These are phyloP conservation scores for Pholis gunnellus DNA, from an alignment of 2,113 vertebrate genomes.

Conservation along the genomic window DNA sequence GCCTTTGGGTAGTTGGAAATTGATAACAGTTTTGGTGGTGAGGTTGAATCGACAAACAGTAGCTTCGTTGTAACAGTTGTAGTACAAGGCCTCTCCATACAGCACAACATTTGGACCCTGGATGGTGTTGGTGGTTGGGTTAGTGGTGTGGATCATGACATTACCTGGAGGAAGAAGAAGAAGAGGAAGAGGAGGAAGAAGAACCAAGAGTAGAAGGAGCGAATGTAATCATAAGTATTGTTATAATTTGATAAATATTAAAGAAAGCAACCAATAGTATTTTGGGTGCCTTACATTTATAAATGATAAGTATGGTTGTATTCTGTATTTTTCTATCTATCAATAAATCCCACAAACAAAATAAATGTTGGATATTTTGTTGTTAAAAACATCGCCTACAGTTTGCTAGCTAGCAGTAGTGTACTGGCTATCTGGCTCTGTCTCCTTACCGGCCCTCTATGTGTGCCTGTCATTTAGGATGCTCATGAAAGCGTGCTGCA, in stretches of 20 bases:
- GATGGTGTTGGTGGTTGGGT: constrained; percentile 83
- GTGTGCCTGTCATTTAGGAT: too few species aligned
- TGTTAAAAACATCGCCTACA: too few species aligned
- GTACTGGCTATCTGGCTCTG: too few species aligned
- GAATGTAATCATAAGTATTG: neutral
- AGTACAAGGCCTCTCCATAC: constrained; percentile 77
- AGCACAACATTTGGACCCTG: constrained; percentile 81
- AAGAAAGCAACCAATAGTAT: too few species aligned
- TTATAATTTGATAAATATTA: neutral
- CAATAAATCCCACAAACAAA: too few species aligned
- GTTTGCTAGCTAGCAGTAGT: too few species aligned
- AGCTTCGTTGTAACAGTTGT: constrained; percentile 79
- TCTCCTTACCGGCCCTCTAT: too few species aligned
- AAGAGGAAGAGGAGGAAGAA: neutral
- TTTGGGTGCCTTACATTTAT: too few species aligned
- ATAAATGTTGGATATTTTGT: too few species aligned
- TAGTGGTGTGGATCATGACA: constrained; percentile 57
- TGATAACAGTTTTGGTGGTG: constrained; percentile 59
- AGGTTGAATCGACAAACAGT: constrained; percentile 81
- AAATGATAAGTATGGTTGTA: too few species aligned
- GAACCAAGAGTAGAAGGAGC: neutral
- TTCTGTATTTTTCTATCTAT: too few species aligned
- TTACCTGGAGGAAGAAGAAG: constrained; percentile 50
- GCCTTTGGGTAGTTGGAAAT: constrained; percentile 67
- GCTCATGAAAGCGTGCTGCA: too few species aligned